Conservation (phyloP, 2,113 vertebrate genomes). For the Melozone crissalis region DNA sequence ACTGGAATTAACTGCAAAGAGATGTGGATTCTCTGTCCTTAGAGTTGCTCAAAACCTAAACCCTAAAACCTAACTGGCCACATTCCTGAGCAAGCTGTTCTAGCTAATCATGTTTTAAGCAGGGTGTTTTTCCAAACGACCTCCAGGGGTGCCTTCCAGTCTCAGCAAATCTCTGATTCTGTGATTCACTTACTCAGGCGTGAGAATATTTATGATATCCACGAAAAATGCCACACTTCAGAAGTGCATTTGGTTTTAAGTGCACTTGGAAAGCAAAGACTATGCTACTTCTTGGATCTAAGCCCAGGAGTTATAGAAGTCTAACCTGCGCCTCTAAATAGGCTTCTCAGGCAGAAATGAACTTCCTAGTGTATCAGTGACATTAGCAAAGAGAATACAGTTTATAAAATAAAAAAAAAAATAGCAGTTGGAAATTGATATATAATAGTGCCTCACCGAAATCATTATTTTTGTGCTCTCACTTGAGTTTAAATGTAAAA, state of each 20-base stretch:
- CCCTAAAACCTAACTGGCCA: background rate
- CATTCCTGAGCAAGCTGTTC: background rate
- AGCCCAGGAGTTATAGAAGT: background rate
- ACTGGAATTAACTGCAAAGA: background rate
- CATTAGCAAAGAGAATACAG: background rate
- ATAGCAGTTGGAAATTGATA: background rate
- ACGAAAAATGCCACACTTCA: background rate
- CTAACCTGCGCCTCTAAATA: background rate
- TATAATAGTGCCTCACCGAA: background rate
- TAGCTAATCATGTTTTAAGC: background rate
- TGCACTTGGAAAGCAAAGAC: background rate
- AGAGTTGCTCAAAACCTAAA: background rate
- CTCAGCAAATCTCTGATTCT: background rate
- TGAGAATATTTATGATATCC: background rate
- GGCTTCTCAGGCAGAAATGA: background rate
- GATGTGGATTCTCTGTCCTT: background rate
- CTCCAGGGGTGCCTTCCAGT: background rate
- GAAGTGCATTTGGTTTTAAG: background rate
- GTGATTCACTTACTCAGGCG: background rate
- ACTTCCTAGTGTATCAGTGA: background rate
- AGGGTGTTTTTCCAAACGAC: background rate
- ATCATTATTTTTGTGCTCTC: background rate
- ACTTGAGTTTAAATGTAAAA: background rate
- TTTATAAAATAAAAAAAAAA: background rate
- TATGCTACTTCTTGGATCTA: background rate